Percentiles rank a stretch among this genome's conserved stretches.
These are phyloP conservation scores for Rhysida immarginata DNA, from an alignment of 1,140 invertebrate genomes.

Conservation along the genomic window DNA sequence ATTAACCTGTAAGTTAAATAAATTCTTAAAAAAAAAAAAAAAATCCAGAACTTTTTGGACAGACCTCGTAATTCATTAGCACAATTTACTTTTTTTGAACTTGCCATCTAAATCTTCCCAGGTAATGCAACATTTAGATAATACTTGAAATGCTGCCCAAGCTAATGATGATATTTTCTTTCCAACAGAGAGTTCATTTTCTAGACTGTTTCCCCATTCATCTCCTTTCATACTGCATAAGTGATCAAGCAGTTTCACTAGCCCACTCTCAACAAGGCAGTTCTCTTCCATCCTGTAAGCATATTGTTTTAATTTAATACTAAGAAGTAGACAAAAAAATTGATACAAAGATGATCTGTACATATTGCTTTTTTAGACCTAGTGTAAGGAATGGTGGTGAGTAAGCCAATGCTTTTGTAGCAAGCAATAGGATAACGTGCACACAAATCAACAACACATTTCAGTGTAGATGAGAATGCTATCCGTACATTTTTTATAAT, in stretches of 20 bases:
- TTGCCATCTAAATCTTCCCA: slow-evolving; percentile 30
- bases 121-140: slow-evolving; percentile 29
- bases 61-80: no score
- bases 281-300: slow-evolving; percentile 28
- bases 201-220: slow-evolving; percentile 16
- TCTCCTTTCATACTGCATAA: slow-evolving; percentile 27
- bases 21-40: no score
- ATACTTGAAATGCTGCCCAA: slow-evolving; percentile 31
- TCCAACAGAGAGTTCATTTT: slow-evolving; percentile 22
- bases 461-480: slow-evolving; percentile 29
- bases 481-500: slow-evolving; percentile 26
- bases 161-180: slow-evolving; percentile 29
- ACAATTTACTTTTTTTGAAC: no score
- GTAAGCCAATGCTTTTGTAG: slow-evolving; percentile 28
- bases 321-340: no score
- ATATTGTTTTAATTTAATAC: no score
- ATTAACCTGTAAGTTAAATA: no score
- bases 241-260: slow-evolving; percentile 29
- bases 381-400: slow-evolving; percentile 30
- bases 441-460: slow-evolving; percentile 27
- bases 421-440: slow-evolving; percentile 27
- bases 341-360: no score
- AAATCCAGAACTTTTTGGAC: no score
- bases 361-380: slow-evolving; percentile 18
- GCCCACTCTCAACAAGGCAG: slow-evolving; percentile 28